Conservation (phyloP, 1,140 invertebrate species). For the Apolygus lucorum region DNA sequence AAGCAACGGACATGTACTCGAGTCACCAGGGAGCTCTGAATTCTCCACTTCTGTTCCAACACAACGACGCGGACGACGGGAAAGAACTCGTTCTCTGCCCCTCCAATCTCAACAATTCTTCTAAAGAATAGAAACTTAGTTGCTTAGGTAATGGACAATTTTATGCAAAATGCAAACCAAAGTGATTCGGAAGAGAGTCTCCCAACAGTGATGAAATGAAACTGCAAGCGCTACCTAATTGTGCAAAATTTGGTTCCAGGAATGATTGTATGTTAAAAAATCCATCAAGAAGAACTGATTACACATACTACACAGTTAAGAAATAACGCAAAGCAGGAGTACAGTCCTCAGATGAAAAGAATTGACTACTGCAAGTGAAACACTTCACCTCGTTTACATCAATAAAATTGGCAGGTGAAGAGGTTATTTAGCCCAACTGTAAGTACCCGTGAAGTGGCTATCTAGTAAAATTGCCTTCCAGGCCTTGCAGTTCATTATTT, state of each 20-base stretch:
- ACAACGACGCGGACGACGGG: neutral
- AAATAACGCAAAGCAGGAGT: too few species aligned
- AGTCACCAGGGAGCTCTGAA: conserved; percentile 16
- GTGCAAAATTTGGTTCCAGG: neutral
- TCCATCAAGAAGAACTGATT: neutral
- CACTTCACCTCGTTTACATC: too few species aligned
- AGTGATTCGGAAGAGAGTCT: neutral
- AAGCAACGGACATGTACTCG: conserved; percentile 24
- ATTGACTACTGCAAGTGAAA: too few species aligned
- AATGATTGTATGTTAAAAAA: neutral
- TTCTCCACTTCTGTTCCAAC: conserved; percentile 21
- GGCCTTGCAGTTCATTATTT: too few species aligned
- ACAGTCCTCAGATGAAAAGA: too few species aligned
- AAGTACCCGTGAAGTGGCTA: too few species aligned
- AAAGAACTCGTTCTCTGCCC: conserved; percentile 32
- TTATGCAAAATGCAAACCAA: neutral
- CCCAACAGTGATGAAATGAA: neutral
- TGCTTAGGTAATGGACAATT: neutral
- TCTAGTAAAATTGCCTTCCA: too few species aligned
- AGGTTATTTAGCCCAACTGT: too few species aligned
- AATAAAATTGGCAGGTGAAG: too few species aligned
- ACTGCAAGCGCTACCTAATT: neutral
- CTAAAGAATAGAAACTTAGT: neutral
- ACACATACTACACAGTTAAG: too few species aligned
- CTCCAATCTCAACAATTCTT: conserved; percentile 24